phyloP scores from a whole-genome alignment of 2,888 invertebrate genomes.

The Empis stercorea region DNA sequence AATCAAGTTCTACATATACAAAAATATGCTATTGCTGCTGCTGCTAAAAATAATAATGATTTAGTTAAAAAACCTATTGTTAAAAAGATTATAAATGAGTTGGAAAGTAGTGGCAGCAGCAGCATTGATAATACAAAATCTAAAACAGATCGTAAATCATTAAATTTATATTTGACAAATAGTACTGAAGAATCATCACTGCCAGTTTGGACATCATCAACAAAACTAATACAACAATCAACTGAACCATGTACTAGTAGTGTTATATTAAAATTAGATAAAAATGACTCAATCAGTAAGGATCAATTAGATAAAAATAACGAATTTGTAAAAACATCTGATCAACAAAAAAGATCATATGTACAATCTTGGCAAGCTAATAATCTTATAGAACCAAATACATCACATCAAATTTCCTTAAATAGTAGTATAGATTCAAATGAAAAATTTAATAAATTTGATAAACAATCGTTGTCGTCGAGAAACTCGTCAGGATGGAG shows the following conservation, averaged over 20 bases:
- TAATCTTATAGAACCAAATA: slow-evolving; percentile 12
- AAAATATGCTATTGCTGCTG: slow-evolving; percentile 36
- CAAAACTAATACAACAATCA: slow-evolving; percentile 30
- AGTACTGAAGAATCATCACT: slow-evolving; percentile 15
- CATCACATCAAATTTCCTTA: slow-evolving; percentile 15
- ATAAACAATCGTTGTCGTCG: slow-evolving; percentile 23
- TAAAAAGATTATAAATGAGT: slow-evolving; percentile 57
- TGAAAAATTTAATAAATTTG: slow-evolving; percentile 12
- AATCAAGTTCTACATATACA: slow-evolving; percentile 78
- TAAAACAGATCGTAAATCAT: slow-evolving; percentile 18
- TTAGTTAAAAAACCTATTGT: slow-evolving; percentile 39
- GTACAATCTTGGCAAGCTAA: not conserved
- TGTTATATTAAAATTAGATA: slow-evolving; percentile 3
- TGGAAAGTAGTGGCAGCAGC: slow-evolving; percentile 39
- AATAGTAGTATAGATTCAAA: slow-evolving; percentile 21
- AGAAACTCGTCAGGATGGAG: slow-evolving; percentile 53
- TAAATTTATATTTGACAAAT: slow-evolving; percentile 16
- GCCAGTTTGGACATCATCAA: slow-evolving; percentile 32
- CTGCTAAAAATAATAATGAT: slow-evolving; percentile 5
- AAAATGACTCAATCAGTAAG: too few relatives aligned
- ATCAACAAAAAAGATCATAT: slow-evolving; percentile 23
- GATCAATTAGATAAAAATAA: not conserved
- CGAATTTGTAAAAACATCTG: not conserved
- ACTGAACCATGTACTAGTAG: slow-evolving; percentile 2
- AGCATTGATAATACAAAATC: slow-evolving; percentile 25